phyloP scores from a whole-genome alignment of 2,888 invertebrate genomes.

The Malacosoma neustria region DNA sequence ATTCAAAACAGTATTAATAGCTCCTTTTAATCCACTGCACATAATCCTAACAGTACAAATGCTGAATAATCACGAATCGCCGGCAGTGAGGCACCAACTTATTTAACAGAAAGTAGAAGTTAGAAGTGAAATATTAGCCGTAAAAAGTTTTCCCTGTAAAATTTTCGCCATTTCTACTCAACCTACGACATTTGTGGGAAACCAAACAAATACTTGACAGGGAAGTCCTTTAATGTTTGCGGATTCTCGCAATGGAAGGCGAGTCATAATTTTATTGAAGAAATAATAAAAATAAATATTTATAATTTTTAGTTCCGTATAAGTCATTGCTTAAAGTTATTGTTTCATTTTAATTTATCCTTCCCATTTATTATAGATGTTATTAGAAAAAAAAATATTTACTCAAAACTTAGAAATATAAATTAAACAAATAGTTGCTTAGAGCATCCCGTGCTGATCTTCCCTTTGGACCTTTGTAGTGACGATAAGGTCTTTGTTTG shows the following conservation, averaged over 20 bases:
- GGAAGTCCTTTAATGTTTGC: conserved; percentile 39
- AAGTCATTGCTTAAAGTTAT: no score
- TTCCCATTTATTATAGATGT: background rate
- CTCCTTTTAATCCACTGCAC: no score
- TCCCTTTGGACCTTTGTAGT: no score
- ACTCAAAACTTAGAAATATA: no score
- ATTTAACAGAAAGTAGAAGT: conserved; percentile 42
- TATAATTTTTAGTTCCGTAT: background rate
- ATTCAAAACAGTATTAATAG: no score
- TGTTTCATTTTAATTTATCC: background rate
- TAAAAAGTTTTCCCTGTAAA: conserved; percentile 42
- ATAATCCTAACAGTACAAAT: no score
- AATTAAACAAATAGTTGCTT: no score
- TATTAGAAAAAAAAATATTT: background rate
- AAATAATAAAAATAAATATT: background rate
- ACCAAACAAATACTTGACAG: conserved; percentile 46
- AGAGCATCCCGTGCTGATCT: no score
- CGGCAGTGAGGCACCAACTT: background rate
- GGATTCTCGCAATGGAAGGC: conserved; percentile 12
- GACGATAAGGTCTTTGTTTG: no score
- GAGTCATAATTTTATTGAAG: conserved; percentile 5
- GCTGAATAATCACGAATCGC: no score
- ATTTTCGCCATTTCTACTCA: conserved; percentile 34
- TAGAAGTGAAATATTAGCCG: conserved; percentile 50
- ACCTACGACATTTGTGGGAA: conserved; percentile 61